Conservation (phyloP, 1,140 invertebrate species). For the Eumaeus atala region DNA sequence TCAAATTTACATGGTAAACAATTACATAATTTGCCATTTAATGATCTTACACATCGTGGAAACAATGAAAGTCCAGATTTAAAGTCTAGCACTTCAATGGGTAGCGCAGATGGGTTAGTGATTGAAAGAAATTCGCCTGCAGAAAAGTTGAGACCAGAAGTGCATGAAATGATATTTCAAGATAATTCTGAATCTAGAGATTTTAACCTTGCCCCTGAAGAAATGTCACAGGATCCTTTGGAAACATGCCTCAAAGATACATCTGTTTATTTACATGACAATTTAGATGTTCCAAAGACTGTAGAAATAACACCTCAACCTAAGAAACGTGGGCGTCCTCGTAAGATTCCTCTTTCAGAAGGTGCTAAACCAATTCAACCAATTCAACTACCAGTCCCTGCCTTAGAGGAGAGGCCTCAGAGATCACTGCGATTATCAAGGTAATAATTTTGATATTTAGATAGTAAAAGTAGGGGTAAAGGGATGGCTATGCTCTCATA, state of each 20-base stretch:
- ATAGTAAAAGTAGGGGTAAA: no score
- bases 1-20: constrained; percentile 63
- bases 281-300: constrained; percentile 32
- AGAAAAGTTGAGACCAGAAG: constrained; percentile 46
- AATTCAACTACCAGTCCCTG: constrained; percentile 44
- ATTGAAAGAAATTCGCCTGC: constrained; percentile 33
- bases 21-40: constrained; percentile 47
- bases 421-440: constrained; percentile 62
- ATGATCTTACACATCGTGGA: constrained; percentile 44
- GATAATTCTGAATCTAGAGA: constrained; percentile 66
- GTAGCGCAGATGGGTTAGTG: constrained; percentile 39
- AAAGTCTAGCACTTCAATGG: constrained; percentile 61
- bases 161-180: constrained; percentile 62
- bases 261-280: constrained; percentile 28
- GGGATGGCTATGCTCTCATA: no score
- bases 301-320: constrained; percentile 57
- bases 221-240: constrained; percentile 64
- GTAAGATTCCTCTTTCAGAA: constrained; percentile 62
- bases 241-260: constrained; percentile 39
- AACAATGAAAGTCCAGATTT: constrained; percentile 50
- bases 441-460: constrained; percentile 28
- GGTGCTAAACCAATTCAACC: constrained; percentile 40
- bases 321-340: constrained; percentile 66
- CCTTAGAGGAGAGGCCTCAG: constrained; percentile 65
- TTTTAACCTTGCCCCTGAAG: constrained; percentile 48